These are phyloP conservation scores for Lordiphosa clarofinis DNA, from an alignment of 1,140 invertebrate species.

Conservation along the genomic window DNA sequence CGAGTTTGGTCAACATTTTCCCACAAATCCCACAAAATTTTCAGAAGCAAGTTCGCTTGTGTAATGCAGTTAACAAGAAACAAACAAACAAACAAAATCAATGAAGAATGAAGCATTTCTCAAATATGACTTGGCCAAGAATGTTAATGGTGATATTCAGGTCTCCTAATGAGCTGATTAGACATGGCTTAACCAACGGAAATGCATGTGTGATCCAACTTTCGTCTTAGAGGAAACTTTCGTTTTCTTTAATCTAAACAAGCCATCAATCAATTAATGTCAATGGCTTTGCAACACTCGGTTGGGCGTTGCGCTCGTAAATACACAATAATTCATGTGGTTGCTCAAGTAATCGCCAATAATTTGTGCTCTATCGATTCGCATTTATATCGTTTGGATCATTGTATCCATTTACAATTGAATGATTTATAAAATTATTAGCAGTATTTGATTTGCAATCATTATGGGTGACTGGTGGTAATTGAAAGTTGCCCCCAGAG, in stretches of 20 bases:
- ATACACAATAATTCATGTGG: conserved; percentile 41
- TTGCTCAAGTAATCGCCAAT: conserved; percentile 53
- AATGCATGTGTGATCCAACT: neutral
- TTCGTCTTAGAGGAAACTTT: conserved; percentile 39
- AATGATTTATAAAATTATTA: conserved; percentile 46
- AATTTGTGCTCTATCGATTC: conserved; percentile 65
- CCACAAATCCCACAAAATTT: conserved; percentile 66
- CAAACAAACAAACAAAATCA: conserved; percentile 65
- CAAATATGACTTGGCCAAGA: conserved; percentile 52
- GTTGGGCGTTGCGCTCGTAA: conserved; percentile 30
- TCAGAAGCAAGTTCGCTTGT: conserved; percentile 55
- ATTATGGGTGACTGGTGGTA: conserved; percentile 26
- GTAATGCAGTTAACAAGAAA: conserved; percentile 76
- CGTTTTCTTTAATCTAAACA: conserved; percentile 70
- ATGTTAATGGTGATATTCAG: conserved; percentile 24
- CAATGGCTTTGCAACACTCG: conserved; percentile 25
- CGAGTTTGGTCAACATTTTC: conserved; percentile 38
- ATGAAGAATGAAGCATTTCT: conserved; percentile 38
- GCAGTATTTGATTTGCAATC: conserved; percentile 61
- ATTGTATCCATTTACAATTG: conserved; percentile 46
- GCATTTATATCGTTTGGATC: conserved; percentile 40
- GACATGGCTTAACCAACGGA: conserved; percentile 55
- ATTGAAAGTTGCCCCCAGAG: conserved; percentile 34
- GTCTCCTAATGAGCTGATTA: conserved; percentile 64
- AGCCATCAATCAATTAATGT: conserved; percentile 71